Conservation (phyloP, 2,113 vertebrate genomes). For the Callipepla squamata region DNA sequence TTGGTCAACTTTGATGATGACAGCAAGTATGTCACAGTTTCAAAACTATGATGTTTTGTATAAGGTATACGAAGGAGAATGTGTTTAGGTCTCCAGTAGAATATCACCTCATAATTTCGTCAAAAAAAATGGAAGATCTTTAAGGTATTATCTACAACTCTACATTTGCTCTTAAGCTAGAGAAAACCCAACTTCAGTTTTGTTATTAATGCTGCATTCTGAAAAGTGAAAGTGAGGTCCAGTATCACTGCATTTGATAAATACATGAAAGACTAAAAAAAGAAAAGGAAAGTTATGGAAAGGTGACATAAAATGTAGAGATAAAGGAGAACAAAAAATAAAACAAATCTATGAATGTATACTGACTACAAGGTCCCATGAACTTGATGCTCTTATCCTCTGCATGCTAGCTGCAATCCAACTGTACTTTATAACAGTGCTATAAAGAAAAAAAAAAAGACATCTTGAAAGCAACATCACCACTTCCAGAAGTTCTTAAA, state of each 20-base stretch:
- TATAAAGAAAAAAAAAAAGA: not conserved
- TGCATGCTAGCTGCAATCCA: not conserved
- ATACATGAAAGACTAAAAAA: not conserved
- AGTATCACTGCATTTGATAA: not conserved
- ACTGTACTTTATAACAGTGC: not conserved
- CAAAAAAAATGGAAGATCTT: not conserved
- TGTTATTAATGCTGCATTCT: not conserved
- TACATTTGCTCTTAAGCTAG: too few relatives aligned
- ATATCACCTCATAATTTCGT: not conserved
- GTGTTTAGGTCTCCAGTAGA: not conserved
- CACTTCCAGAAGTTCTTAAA: not conserved
- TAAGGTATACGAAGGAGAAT: not conserved
- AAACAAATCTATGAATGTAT: not conserved
- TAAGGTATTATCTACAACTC: too few relatives aligned
- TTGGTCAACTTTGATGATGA: not conserved
- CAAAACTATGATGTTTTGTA: not conserved
- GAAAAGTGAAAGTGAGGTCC: not conserved
- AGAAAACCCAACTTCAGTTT: not conserved
- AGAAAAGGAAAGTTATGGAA: not conserved
- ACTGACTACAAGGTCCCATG: not conserved
- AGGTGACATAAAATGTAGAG: not conserved
- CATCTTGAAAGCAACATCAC: not conserved
- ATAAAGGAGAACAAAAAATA: not conserved
- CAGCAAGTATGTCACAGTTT: not conserved
- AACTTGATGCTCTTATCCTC: not conserved